These are phyloP conservation scores for Temnothorax longispinosus DNA, from an alignment of 1,140 invertebrate genomes.

Conservation along the genomic window DNA sequence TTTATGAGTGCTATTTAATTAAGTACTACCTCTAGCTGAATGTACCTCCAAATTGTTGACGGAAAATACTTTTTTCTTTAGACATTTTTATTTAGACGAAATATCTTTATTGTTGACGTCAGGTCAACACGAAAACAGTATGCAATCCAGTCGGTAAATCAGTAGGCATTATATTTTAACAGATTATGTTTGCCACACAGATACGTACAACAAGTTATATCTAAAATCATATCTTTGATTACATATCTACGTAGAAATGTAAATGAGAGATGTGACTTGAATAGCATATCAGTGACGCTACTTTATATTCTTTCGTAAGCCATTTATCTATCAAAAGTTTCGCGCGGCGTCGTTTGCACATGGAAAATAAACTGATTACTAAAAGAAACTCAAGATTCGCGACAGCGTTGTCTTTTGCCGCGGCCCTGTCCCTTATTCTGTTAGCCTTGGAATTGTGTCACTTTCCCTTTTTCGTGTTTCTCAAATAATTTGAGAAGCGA, in stretches of 20 bases:
- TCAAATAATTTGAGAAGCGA: not conserved
- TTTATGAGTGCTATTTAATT: constrained; percentile 18
- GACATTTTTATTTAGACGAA: not conserved
- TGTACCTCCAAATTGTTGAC: not conserved
- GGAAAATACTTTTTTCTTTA: not conserved
- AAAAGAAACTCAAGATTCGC: not conserved
- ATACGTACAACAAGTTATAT: not conserved
- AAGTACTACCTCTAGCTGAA: not conserved
- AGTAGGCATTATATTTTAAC: constrained; percentile 1
- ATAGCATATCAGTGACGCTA: not conserved
- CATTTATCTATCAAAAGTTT: constrained; percentile 12
- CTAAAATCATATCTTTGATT: constrained; percentile 15
- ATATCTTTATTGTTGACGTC: not conserved
- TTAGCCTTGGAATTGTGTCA: constrained; percentile 30
- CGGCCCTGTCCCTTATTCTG: not conserved
- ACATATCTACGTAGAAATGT: not conserved
- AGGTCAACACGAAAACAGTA: not conserved
- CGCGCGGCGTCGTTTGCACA: not conserved
- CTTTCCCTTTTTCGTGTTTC: constrained; percentile 34
- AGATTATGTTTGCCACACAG: not conserved
- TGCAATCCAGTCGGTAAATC: not conserved
- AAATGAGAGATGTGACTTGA: constrained; percentile 7
- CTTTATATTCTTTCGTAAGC: constrained; percentile 24
- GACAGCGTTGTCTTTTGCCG: not conserved
- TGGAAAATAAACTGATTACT: constrained; percentile 27